phyloP scores from a whole-genome alignment of 1,140 invertebrate species.

The Drosophila asahinai region DNA sequence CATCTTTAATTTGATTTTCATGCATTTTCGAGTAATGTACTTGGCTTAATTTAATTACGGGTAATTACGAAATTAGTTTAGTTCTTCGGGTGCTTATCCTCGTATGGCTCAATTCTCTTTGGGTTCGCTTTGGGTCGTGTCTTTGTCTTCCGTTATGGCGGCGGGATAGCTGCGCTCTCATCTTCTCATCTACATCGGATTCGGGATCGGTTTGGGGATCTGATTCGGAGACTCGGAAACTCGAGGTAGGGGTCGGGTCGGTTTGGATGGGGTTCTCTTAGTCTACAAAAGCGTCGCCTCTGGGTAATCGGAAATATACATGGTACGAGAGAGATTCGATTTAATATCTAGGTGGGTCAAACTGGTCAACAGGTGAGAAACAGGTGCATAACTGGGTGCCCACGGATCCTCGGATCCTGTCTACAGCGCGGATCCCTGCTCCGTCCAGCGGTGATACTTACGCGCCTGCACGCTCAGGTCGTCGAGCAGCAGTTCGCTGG shows the following conservation, averaged over 20 bases:
- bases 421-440: slow-evolving; percentile 69
- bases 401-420: slow-evolving; percentile 5
- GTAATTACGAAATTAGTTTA: slow-evolving; percentile 53
- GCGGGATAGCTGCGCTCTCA: slow-evolving; percentile 62
- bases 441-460: slow-evolving; percentile 72
- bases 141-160: slow-evolving; percentile 59
- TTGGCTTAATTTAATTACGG: slow-evolving; percentile 49
- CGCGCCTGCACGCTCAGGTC: slow-evolving; percentile 73
- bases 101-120: slow-evolving; percentile 72
- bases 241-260: slow-evolving; percentile 26
- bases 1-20: slow-evolving; percentile 56
- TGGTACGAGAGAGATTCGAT: slow-evolving; percentile 31
- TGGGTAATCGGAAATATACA: slow-evolving; percentile 57
- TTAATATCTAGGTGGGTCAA: slow-evolving; percentile 27
- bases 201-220: slow-evolving; percentile 27
- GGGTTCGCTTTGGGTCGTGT: slow-evolving; percentile 43
- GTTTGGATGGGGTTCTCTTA: slow-evolving; percentile 30
- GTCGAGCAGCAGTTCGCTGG: slow-evolving; percentile 76
- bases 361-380: slow-evolving; percentile 45
- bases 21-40: slow-evolving; percentile 51
- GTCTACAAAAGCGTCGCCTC: slow-evolving; percentile 74
- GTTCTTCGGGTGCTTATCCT: slow-evolving; percentile 60
- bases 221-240: not conserved
- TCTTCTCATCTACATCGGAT: slow-evolving; percentile 28
- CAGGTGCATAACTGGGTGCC: slow-evolving; percentile 36